Percentiles rank a stretch among this genome's conserved stretches.
Conservation (phyloP, 2,888 invertebrate species). For the Ophion slaviceki region DNA sequence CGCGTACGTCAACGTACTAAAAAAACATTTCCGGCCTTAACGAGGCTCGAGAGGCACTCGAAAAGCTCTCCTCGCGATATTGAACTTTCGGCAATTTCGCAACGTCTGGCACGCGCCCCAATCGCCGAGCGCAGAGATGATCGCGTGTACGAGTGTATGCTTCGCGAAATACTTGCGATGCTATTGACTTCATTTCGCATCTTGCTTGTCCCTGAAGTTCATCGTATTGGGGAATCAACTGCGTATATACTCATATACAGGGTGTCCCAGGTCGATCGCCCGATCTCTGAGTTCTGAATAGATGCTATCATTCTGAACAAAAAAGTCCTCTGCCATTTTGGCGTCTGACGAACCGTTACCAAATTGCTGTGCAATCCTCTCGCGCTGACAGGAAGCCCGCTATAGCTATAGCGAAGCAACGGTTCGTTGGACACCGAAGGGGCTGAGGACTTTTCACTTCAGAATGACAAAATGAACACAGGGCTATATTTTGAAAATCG, state of each 20-base stretch:
- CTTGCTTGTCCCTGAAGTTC: slow-evolving; percentile 20
- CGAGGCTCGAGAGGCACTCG: neutral
- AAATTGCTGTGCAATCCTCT: too few species aligned
- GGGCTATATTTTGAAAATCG: too few species aligned
- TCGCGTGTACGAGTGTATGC: neutral
- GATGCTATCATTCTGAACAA: too few species aligned
- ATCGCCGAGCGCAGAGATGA: neutral
- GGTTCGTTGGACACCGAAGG: too few species aligned
- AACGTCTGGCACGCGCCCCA: slow-evolving; percentile 45
- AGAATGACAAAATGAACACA: too few species aligned
- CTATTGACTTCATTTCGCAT: slow-evolving; percentile 58
- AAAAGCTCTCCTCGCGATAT: neutral
- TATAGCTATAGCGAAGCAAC: too few species aligned
- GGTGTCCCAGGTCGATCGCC: neutral
- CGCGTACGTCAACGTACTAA: neutral
- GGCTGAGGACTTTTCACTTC: too few species aligned
- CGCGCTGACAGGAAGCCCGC: too few species aligned
- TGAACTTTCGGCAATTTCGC: slow-evolving; percentile 46
- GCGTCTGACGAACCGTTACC: too few species aligned
- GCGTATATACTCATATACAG: neutral
- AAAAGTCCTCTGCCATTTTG: too few species aligned
- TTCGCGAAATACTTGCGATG: slow-evolving; percentile 48
- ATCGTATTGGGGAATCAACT: slow-evolving; percentile 10
- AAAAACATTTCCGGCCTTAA: neutral
- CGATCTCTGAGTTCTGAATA: too few species aligned